Percentiles rank a stretch among this genome's conserved stretches.
These are phyloP conservation scores for Micoletzkya japonica DNA, from an alignment of 2,888 invertebrate genomes.

Conservation along the genomic window DNA sequence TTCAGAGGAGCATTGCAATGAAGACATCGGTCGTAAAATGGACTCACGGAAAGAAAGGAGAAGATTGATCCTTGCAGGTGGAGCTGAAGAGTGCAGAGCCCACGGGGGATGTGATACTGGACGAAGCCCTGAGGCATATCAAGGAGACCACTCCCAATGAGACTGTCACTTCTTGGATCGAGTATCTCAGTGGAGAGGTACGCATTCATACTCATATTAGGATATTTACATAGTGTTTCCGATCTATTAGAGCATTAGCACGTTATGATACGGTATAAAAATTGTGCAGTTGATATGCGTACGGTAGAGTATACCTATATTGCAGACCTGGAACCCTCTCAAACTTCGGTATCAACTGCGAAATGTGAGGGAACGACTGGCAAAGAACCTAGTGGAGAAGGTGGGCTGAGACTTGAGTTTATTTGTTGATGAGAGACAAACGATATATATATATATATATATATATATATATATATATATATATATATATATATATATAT, in stretches of 20 bases:
- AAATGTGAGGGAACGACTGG: constrained; percentile 96
- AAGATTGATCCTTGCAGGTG: constrained; percentile 41
- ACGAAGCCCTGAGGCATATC: constrained; percentile 88
- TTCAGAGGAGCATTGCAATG: background rate
- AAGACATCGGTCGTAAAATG: too few relatives aligned
- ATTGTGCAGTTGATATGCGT: background rate
- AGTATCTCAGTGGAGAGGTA: constrained; percentile 88
- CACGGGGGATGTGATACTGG: constrained; percentile 91
- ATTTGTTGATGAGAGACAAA: background rate
- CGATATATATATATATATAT: too few relatives aligned
- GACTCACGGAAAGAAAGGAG: background rate
- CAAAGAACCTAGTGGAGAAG: constrained; percentile 98
- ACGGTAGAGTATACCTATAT: constrained; percentile 38
- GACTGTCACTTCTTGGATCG: constrained; percentile 97
- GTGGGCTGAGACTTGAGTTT: constrained; percentile 21
- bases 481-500: too few relatives aligned
- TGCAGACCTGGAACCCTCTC: constrained; percentile 92
- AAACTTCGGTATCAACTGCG: constrained; percentile 96
- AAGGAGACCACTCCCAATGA: constrained; percentile 97
- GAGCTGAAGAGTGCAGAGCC: constrained; percentile 83
- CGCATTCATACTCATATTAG: constrained; percentile 11
- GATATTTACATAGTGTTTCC: background rate
- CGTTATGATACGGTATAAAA: too few relatives aligned
- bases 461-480: too few relatives aligned
- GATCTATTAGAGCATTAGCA: too few relatives aligned